Evolutionary conservation across 2,888 invertebrate genomes (phyloP), one percentile per base, ranked within the genome.

Genomic region (Chelonus formosanus): DNA sequence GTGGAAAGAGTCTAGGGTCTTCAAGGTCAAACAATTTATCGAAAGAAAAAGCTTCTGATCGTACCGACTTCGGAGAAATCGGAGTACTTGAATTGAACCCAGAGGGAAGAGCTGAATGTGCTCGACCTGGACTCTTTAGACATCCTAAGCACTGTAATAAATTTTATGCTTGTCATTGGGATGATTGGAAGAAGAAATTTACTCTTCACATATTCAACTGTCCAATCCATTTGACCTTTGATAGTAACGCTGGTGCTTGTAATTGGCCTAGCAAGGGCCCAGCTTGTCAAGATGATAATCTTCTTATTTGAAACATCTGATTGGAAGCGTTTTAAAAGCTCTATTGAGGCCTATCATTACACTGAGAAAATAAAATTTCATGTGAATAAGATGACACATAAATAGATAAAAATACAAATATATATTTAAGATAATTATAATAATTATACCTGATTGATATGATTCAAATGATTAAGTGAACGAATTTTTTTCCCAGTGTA

Each of bases 191-290:
- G 78, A 89, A 92, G 73, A 88, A 89, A 74, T 93, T 89, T 80
- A 92, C 92, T 2, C 86, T 93, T 5, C 91, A 92, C 77, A 88
- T 91, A 2, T 92, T 93, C 82, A 91, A 92, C 78, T 93, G 93
- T 76, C 93, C 93, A 0, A 88, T 93, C 8, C 92, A 92, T 78
- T 85, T 93, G 58, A 92, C 92, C 56, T 93, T 92, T 76, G 93
- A 93, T 80, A 88, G 89, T 31, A 88, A 85, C 64, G 86, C 92
- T 74, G 90, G 91, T n/a, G 93, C 92, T 56, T 93, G 93, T 76
- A 93, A 92, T 82, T 92, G 92, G 91, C 93, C 93, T 1, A 92
- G 91, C 77, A 90, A 91, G 78, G 92, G 92, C 36, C 92, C 92
- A 0, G 90, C 91, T 59, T 93, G 92, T 80, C 88, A 90, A 72